Evolutionary conservation across 2,888 invertebrate species (phyloP), one percentile per base, ranked within the genome.

Genomic region (Anthrax anthrax): DNA sequence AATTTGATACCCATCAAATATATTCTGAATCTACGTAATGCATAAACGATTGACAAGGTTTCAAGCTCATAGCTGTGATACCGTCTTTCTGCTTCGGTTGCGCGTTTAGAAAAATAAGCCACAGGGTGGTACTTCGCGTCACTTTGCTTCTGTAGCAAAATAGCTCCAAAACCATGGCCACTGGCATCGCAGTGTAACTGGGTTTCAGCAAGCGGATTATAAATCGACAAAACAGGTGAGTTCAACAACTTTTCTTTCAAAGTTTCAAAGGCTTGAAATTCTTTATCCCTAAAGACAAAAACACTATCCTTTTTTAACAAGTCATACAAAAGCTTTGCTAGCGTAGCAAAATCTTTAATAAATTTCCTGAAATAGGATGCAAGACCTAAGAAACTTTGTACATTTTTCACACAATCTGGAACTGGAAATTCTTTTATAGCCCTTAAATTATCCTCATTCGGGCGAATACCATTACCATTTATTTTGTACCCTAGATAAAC

Each of bases 11-110:
- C 55, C 3, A 44, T 12, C 19, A 57, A 43, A 48, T 57, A 57
- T 14, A 51, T 43, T 6, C 50, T 50, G 44, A 57, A 55, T 39
- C 53, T 44, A 42, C 55, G 43, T n/a, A 56, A 27, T 0, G 57
- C 44, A 47, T 56, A 53, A 37, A 58, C 43, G 10, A 56, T 51
- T 5, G 54, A 51, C 29, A 58, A 42, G 2, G 49, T 51, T 51
- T 58, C 57, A 12, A 60, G 45, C 39, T 59, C 57, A 50, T 50
- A 58, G 44, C 55, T 55, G 39, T 57, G 54, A 45, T 52, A 56
- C 37, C 52, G 49, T 9, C 51, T 29, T 39, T 58, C 57, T 2
- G 47, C 34, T 4, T 40, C 43, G 3, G 55, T 50, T 1, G 56
- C 55, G 39, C 54, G 46, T 44, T 53, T 49, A 39, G 56, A 57